Conservation (phyloP, 2,113 vertebrate genomes). For the Calypte anna region DNA sequence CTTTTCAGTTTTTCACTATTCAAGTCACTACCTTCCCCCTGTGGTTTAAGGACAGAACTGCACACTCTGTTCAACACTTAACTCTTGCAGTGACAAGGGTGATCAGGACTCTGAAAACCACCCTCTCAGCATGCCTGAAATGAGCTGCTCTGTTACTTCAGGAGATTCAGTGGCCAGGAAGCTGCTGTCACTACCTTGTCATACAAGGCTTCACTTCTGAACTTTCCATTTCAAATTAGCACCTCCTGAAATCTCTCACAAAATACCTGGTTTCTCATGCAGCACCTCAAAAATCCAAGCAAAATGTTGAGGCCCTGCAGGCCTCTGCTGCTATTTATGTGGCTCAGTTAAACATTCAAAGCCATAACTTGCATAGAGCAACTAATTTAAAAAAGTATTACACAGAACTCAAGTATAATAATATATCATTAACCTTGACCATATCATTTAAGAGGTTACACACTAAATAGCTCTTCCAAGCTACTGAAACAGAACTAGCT, state of each 20-base stretch:
- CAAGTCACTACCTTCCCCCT: neutral
- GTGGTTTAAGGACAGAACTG: slow-evolving; percentile 22
- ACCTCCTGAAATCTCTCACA: neutral
- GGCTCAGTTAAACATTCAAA: neutral
- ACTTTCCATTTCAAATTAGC: neutral
- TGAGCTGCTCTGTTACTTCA: neutral
- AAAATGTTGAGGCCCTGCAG: neutral
- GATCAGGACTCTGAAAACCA: neutral
- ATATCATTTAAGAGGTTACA: neutral
- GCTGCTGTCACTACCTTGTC: neutral
- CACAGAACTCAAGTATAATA: neutral
- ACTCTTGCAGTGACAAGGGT: neutral
- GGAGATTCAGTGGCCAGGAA: neutral
- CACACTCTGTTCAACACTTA: neutral
- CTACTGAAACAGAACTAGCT: neutral
- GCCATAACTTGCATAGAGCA: accelerated
- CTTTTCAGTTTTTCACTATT: neutral
- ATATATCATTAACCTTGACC: neutral
- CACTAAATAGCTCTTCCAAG: neutral
- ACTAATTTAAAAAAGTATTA: neutral
- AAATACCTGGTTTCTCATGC: neutral
- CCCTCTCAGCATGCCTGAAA: neutral
- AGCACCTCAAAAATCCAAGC: neutral
- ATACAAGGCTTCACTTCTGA: neutral
- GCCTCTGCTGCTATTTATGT: neutral